Conservation (phyloP, 2,888 invertebrate genomes). For the Sipha maydis region DNA sequence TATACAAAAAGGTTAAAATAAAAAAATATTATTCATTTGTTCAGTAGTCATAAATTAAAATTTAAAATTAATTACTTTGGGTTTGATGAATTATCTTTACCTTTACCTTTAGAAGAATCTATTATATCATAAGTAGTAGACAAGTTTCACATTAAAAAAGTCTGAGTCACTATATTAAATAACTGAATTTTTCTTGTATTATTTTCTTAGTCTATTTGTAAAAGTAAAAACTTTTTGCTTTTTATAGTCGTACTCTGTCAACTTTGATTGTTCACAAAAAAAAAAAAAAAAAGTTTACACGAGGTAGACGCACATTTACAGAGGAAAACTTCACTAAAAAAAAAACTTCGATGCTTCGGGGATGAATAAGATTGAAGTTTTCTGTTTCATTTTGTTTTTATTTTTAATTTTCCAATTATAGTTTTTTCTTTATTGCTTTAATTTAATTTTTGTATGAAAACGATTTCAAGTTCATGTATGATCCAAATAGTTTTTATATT, state of each 20-base stretch:
- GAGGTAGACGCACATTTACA: conserved; percentile 26
- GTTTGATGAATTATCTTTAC: background rate
- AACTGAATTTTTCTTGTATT: conserved; percentile 39
- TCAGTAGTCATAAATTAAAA: background rate
- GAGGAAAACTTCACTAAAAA: conserved; percentile 23
- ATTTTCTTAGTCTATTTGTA: conserved; percentile 45
- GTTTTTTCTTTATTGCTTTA: conserved; percentile 56
- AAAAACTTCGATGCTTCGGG: conserved; percentile 44
- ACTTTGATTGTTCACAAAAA: conserved; percentile 56
- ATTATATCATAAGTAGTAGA: background rate
- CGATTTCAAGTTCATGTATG: conserved; percentile 30
- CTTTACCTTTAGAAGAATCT: background rate
- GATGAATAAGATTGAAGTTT: conserved; percentile 53
- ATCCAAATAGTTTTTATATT: conserved; percentile 31
- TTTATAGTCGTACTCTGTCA: conserved; percentile 57
- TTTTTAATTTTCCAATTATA: conserved; percentile 55
- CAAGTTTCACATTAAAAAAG: background rate
- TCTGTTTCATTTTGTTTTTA: conserved; percentile 36
- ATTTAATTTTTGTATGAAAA: conserved; percentile 55
- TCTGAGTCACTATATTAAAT: conserved; percentile 13
- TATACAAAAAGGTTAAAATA: too few species aligned
- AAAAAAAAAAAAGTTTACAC: conserved; percentile 50
- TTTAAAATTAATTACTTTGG: conserved; percentile 1
- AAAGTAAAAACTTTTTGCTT: conserved; percentile 53
- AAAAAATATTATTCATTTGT: too few species aligned